Percentiles rank a stretch among this genome's conserved stretches.
phyloP scores from a whole-genome alignment of 2,113 vertebrate genomes.

The Prinia subflava region DNA sequence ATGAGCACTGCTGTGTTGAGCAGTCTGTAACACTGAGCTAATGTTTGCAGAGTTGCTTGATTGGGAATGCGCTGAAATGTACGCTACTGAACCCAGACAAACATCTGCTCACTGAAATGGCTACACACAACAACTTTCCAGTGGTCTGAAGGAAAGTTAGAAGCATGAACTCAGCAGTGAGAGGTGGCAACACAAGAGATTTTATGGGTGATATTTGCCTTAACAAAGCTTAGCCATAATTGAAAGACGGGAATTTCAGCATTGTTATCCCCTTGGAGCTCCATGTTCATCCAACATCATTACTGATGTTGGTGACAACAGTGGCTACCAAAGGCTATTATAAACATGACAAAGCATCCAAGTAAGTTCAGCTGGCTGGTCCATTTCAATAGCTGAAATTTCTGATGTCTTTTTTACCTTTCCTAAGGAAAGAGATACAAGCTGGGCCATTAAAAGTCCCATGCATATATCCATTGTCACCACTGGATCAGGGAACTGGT shows the following conservation, averaged over 20 bases:
- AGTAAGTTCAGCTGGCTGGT: neutral
- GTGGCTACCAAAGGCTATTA: neutral
- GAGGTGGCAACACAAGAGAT: neutral
- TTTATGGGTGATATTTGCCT: neutral
- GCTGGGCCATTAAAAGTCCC: neutral
- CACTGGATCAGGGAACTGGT: neutral
- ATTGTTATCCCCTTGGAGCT: neutral
- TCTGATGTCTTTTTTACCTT: neutral
- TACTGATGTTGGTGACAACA: neutral
- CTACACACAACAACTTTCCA: neutral
- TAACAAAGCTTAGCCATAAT: neutral
- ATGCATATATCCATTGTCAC: fast-evolving
- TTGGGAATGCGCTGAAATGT: neutral
- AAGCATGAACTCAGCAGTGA: neutral
- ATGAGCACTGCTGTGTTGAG: neutral
- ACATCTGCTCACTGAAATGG: neutral
- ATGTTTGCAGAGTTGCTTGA: constrained; percentile 4
- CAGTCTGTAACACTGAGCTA: neutral
- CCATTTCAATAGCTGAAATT: neutral
- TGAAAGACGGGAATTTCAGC: neutral
- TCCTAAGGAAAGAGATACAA: neutral
- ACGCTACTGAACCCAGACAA: neutral
- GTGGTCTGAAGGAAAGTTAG: neutral
- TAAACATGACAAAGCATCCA: neutral
- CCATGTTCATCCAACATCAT: neutral